phyloP scores from a whole-genome alignment of 1,140 invertebrate genomes.

The Amyelois transitella region DNA sequence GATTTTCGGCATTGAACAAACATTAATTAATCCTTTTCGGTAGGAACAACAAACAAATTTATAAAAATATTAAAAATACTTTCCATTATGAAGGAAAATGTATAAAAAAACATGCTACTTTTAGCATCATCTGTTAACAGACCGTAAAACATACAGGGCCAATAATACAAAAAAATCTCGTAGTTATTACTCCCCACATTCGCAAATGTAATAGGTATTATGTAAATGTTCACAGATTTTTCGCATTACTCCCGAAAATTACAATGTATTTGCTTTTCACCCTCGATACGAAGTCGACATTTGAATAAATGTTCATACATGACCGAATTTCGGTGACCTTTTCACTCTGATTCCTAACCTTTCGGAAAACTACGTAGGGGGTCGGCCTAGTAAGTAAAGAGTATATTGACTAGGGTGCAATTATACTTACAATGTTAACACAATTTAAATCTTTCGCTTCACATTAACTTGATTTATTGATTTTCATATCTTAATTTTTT shows the following conservation, averaged over 20 bases:
- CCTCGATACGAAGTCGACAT: not conserved
- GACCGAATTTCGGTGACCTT: conserved; percentile 29
- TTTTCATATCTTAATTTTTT: too few relatives aligned
- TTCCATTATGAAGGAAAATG: too few relatives aligned
- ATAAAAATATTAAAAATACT: too few relatives aligned
- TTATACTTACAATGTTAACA: not conserved
- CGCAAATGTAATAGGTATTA: not conserved
- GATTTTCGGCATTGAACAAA: too few relatives aligned
- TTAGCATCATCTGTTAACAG: not conserved
- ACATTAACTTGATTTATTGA: too few relatives aligned
- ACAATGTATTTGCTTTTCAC: not conserved
- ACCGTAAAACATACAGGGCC: not conserved
- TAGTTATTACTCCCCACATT: not conserved
- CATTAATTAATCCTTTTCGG: too few relatives aligned
- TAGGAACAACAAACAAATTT: too few relatives aligned
- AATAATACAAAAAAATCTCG: not conserved
- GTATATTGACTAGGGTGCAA: not conserved
- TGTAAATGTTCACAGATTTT: not conserved
- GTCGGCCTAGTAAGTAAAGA: conserved; percentile 4
- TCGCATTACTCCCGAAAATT: not conserved
- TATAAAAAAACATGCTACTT: too few relatives aligned
- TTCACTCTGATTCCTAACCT: conserved; percentile 22
- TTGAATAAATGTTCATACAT: conserved; percentile 15
- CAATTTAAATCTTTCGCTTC: not conserved
- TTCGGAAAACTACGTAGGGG: conserved; percentile 18